Evolutionary conservation across 2,888 invertebrate genomes (phyloP).

Genomic region (Physocephala rufipes): DNA sequence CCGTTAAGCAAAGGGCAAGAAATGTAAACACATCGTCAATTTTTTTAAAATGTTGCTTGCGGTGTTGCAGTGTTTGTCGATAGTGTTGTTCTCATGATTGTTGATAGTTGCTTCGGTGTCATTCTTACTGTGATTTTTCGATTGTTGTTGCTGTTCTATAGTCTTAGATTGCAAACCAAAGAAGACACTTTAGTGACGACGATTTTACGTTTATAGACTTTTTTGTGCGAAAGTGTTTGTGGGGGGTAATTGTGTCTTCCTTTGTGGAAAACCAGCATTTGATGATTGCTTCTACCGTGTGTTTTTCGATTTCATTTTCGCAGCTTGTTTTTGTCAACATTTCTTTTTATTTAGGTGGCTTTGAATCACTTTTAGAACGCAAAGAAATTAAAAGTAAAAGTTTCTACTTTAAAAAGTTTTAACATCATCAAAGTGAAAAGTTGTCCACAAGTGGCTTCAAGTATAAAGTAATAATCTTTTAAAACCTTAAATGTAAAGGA

Average conservation of each 20-base stretch:
- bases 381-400: not conserved
- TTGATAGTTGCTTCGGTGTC: not conserved
- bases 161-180: no score
- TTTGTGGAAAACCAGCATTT: no score
- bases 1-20: not conserved
- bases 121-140: no score
- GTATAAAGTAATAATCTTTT: not conserved
- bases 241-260: not conserved
- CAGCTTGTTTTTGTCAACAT: no score
- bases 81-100: not conserved
- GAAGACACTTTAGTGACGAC: no score
- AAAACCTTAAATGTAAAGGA: no score
- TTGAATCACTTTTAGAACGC: slow-evolving; percentile 15
- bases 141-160: no score
- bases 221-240: no score
- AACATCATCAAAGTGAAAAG: no score
- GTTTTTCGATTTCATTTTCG: slow-evolving; percentile 1
- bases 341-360: no score
- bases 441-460: no score
- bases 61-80: not conserved
- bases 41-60: not conserved
- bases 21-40: not conserved
- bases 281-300: not conserved
- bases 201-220: no score
- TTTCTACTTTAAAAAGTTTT: not conserved